Evolutionary conservation across 2,797 vertebrate genomes (phyloP).

Genomic region (Staurois parvus): DNA sequence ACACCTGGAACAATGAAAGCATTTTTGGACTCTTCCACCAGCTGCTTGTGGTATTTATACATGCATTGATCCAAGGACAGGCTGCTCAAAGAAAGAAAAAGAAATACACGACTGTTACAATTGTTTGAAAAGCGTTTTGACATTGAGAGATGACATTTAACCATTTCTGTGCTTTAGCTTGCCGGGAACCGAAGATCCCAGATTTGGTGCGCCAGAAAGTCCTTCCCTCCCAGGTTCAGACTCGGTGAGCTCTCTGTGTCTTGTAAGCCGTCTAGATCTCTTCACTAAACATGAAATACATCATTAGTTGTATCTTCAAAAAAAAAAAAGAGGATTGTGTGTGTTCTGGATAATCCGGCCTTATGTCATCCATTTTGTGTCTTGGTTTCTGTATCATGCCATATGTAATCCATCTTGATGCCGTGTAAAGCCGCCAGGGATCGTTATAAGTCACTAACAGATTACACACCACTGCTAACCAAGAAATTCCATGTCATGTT

Average conservation of each 20-base stretch:
- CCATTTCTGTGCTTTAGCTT: slow-evolving; percentile 80
- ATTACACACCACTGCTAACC: too few species aligned
- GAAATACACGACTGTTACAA: too few species aligned
- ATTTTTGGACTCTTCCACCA: too few species aligned
- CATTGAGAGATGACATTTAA: too few species aligned
- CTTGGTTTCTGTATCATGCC: slow-evolving; percentile 11
- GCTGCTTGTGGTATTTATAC: too few species aligned
- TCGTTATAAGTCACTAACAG: too few species aligned
- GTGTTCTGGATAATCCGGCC: slow-evolving; percentile 13
- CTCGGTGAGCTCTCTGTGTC: slow-evolving; percentile 79
- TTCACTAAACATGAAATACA: slow-evolving; percentile 24
- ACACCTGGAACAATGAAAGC: too few species aligned
- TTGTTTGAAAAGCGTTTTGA: too few species aligned
- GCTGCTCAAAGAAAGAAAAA: too few species aligned
- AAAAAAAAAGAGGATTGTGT: slow-evolving; percentile 12
- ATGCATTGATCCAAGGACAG: too few species aligned
- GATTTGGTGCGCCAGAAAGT: slow-evolving; percentile 92
- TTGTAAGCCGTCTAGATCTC: neutral
- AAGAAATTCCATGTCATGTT: too few species aligned
- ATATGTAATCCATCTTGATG: slow-evolving; percentile 7
- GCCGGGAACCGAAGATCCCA: slow-evolving; percentile 94
- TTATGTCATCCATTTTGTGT: slow-evolving; percentile 23
- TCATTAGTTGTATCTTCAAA: slow-evolving; percentile 29
- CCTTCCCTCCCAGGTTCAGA: slow-evolving; percentile 85
- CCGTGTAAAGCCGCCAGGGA: neutral